Percentiles rank a stretch among this genome's conserved stretches.
phyloP scores from a whole-genome alignment of 2,113 vertebrate species.

The Propithecus coquereli region DNA sequence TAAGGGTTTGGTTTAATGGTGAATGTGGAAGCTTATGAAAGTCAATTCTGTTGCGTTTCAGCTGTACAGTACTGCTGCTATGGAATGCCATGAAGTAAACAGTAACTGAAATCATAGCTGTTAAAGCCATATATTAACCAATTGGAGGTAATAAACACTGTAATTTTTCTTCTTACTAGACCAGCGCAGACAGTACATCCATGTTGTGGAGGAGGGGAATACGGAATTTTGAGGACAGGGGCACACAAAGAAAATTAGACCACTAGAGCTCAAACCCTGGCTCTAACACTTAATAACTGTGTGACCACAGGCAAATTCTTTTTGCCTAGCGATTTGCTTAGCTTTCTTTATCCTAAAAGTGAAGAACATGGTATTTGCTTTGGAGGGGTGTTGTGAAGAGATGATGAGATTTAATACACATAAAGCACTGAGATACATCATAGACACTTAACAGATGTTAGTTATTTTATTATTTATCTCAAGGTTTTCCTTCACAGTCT shows the following conservation, averaged over 20 bases:
- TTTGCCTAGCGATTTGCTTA: not conserved
- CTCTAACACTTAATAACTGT: not conserved
- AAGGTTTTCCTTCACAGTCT: not conserved
- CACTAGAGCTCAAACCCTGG: not conserved
- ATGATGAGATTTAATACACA: not conserved
- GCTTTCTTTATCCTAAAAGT: constrained; percentile 22
- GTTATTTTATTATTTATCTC: not conserved
- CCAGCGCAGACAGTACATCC: not conserved
- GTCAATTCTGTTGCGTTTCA: not conserved
- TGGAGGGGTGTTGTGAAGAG: not conserved
- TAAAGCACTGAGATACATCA: not conserved
- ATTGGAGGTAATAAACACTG: not conserved
- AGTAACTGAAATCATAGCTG: not conserved
- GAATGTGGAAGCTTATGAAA: not conserved
- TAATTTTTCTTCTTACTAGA: not conserved
- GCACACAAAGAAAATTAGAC: not conserved
- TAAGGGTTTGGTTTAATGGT: not conserved
- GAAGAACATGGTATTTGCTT: not conserved
- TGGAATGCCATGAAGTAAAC: not conserved
- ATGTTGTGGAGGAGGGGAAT: not conserved
- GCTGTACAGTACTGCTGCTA: not conserved
- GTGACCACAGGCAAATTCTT: not conserved
- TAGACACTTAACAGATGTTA: not conserved
- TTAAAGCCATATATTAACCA: not conserved
- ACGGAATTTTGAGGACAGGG: not conserved